Evolutionary conservation across 2,797 vertebrate genomes (phyloP).

Genomic region (Acipenser oxyrinchus): DNA sequence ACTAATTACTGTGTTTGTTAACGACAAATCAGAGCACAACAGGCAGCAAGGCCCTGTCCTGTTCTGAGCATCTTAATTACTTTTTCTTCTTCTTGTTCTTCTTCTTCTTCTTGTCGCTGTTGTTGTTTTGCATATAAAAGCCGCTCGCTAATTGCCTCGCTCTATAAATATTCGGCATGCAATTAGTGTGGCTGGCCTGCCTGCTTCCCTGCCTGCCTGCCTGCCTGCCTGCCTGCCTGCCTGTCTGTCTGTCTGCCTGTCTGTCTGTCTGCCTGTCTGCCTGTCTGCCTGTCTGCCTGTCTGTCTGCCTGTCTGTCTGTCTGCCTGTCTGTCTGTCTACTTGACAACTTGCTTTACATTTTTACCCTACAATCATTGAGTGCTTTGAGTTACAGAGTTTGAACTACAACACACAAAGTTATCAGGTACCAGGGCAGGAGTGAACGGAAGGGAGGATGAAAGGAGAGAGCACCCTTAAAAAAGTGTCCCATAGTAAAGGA

Average conservation of each 20-base stretch:
- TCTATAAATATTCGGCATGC: constrained; percentile 99
- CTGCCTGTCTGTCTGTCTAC: background rate
- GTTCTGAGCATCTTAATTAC: constrained; percentile 99
- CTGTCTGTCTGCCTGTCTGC: background rate
- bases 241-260: too few relatives aligned
- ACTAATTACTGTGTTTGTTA: constrained; percentile 99
- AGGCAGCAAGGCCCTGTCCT: constrained; percentile 98
- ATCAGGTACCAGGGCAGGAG: too few relatives aligned
- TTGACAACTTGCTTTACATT: background rate
- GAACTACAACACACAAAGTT: too few relatives aligned
- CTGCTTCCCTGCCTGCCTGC: constrained; percentile 42
- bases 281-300: too few relatives aligned
- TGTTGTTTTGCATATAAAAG: constrained; percentile 99
- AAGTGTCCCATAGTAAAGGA: too few relatives aligned
- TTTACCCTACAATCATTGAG: background rate
- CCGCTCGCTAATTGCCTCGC: constrained; percentile 98
- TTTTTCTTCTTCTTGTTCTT: constrained; percentile 64
- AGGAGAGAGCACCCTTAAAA: too few relatives aligned
- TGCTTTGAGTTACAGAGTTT: background rate
- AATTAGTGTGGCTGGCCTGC: constrained; percentile 80
- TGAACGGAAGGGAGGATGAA: too few relatives aligned
- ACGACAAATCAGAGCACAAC: constrained; percentile 98
- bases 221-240: constrained; percentile 24
- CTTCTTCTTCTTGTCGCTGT: constrained; percentile 48
- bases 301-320: too few relatives aligned